Percentiles rank a stretch among this genome's conserved stretches.
These are phyloP conservation scores for Carcina quercana DNA, from an alignment of 2,888 invertebrate genomes.

Conservation along the genomic window DNA sequence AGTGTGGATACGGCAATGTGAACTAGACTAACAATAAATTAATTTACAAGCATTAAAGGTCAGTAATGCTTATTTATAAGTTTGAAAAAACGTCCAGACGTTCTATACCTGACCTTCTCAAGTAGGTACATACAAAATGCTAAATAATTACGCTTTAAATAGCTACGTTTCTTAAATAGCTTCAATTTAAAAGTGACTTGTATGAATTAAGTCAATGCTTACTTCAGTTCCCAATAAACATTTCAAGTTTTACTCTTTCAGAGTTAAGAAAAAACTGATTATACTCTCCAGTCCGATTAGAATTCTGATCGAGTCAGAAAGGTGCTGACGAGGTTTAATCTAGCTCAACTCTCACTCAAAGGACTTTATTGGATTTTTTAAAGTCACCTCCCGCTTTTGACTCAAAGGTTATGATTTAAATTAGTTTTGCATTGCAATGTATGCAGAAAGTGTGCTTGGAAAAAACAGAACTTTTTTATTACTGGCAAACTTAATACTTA, in stretches of 20 bases:
- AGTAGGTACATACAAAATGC: too few species aligned
- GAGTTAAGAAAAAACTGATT: background rate
- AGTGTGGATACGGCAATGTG: too few species aligned
- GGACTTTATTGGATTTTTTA: constrained; percentile 35
- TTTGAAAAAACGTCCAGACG: too few species aligned
- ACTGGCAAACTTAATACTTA: background rate
- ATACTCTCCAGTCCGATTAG: background rate
- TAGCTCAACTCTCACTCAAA: constrained; percentile 22
- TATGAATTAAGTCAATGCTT: background rate
- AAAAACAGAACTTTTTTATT: background rate
- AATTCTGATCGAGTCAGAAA: too few species aligned
- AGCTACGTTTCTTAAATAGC: background rate
- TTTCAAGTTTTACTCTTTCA: background rate
- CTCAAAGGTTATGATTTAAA: constrained; percentile 2
- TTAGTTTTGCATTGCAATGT: background rate
- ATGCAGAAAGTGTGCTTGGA: background rate
- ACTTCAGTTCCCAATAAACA: background rate
- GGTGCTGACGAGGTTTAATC: constrained; percentile 22
- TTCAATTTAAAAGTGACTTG: background rate
- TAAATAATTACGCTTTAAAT: background rate
- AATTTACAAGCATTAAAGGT: too few species aligned
- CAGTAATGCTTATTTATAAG: too few species aligned
- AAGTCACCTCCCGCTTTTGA: constrained; percentile 13
- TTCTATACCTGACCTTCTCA: too few species aligned
- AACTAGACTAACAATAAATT: too few species aligned